phyloP scores from a whole-genome alignment of 2,113 vertebrate species.

The Psilopogon haemacephalus region DNA sequence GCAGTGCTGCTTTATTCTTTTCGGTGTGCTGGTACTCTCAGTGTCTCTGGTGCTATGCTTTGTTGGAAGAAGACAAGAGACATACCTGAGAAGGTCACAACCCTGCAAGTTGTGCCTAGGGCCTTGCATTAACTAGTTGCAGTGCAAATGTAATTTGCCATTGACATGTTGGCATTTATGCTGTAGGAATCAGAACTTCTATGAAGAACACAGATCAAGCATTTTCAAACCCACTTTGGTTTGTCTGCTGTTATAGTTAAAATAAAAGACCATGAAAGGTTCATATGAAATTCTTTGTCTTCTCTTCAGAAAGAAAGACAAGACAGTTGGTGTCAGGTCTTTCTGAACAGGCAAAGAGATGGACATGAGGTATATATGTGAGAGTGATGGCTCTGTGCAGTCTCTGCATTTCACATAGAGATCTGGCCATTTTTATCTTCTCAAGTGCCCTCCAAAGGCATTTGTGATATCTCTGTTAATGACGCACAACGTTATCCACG shows the following conservation, averaged over 20 bases:
- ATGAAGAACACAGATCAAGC: neutral
- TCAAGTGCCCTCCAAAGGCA: neutral
- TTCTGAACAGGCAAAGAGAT: neutral
- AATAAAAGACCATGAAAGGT: neutral
- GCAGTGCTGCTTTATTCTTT: neutral
- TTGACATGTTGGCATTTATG: neutral
- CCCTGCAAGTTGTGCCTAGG: neutral
- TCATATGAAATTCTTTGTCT: neutral
- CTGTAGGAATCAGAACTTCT: neutral
- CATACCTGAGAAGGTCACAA: neutral
- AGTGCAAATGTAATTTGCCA: neutral
- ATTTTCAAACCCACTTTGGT: neutral
- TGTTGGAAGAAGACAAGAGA: neutral
- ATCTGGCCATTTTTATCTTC: neutral
- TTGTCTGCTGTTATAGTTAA: neutral
- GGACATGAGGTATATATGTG: neutral
- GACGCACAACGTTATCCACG: fast-evolving
- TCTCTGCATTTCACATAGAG: neutral
- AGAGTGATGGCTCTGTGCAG: neutral
- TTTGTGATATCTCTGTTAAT: neutral
- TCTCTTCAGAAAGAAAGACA: neutral
- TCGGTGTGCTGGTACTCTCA: neutral
- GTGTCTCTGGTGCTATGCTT: neutral
- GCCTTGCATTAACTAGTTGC: neutral
- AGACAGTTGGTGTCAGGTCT: fast-evolving